These are phyloP conservation scores for Chrysochloris asiatica DNA, from an alignment of 2,113 vertebrate species.

Conservation along the genomic window DNA sequence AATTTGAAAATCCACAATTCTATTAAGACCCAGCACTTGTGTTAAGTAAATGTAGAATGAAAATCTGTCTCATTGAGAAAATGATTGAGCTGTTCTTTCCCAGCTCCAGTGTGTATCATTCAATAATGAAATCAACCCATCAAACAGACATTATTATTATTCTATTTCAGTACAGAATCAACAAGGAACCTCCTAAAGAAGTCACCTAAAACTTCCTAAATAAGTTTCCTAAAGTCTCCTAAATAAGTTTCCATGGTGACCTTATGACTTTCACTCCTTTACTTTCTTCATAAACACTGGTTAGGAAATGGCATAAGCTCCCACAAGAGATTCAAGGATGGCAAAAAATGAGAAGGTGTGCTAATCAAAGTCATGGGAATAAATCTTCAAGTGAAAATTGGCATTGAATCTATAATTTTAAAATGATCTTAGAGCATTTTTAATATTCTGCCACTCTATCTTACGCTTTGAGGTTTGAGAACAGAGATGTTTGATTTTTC, in stretches of 20 bases:
- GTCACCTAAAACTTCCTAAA: too few relatives aligned
- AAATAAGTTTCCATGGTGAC: neutral
- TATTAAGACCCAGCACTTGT: neutral
- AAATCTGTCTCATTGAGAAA: neutral
- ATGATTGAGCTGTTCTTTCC: neutral
- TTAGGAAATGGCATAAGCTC: neutral
- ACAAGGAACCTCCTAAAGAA: neutral
- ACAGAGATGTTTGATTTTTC: neutral
- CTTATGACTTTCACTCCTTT: neutral
- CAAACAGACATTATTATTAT: neutral
- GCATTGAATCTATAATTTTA: neutral
- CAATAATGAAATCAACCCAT: neutral
- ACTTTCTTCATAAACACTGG: neutral
- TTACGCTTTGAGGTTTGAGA: neutral
- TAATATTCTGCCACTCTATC: neutral
- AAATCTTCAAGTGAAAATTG: neutral
- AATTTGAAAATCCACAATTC: neutral
- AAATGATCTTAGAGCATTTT: neutral
- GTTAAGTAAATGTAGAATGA: neutral
- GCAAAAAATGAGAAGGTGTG: neutral
- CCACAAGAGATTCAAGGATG: neutral
- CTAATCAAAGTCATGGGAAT: neutral
- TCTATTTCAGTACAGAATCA: slow-evolving; percentile 12
- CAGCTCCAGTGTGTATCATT: neutral
- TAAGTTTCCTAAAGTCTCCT: slow-evolving; percentile 7